These are phyloP conservation scores for Archegozetes longisetosus DNA, from an alignment of 1,140 invertebrate genomes.

Conservation along the genomic window DNA sequence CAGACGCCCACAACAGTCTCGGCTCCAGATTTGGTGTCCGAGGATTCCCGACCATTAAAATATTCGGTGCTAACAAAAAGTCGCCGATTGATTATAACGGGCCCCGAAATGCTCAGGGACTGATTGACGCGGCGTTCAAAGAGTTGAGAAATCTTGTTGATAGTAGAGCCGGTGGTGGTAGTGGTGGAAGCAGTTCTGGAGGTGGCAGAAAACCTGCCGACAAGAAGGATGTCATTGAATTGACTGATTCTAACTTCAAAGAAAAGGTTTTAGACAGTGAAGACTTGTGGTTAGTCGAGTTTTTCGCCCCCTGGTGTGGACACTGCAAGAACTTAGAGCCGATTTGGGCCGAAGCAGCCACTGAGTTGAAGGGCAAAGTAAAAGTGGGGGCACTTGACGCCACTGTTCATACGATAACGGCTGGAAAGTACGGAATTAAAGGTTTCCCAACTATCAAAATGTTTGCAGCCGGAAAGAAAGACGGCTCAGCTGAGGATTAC, in stretches of 20 bases:
- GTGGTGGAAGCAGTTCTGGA: slow-evolving; percentile 19
- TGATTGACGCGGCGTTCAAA: slow-evolving; percentile 65
- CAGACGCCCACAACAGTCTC: slow-evolving; percentile 70
- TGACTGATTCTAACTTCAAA: slow-evolving; percentile 90
- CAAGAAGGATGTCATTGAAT: slow-evolving; percentile 63
- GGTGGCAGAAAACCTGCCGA: slow-evolving; percentile 22
- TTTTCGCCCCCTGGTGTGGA: slow-evolving; percentile 92
- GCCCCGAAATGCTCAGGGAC: slow-evolving; percentile 58
- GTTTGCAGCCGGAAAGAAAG: slow-evolving; percentile 68
- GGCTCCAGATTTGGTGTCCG: slow-evolving; percentile 46
- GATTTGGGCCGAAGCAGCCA: slow-evolving; percentile 83
- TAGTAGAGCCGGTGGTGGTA: slow-evolving; percentile 38
- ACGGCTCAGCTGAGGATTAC: slow-evolving; percentile 44
- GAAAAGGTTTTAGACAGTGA: slow-evolving; percentile 72
- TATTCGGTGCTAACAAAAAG: slow-evolving; percentile 72
- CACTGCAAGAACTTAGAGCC: slow-evolving; percentile 93
- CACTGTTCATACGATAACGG: slow-evolving; percentile 68
- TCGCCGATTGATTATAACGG: slow-evolving; percentile 76
- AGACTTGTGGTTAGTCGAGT: slow-evolving; percentile 90
- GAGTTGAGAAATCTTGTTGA: slow-evolving; percentile 51
- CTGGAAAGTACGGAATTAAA: slow-evolving; percentile 43
- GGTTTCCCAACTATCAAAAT: slow-evolving; percentile 97
- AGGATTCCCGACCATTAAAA: slow-evolving; percentile 95
- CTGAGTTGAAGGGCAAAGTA: slow-evolving; percentile 76
- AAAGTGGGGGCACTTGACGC: slow-evolving; percentile 94